phyloP scores from a whole-genome alignment of 2,888 invertebrate species.

The Petrolisthes cinctipes region DNA sequence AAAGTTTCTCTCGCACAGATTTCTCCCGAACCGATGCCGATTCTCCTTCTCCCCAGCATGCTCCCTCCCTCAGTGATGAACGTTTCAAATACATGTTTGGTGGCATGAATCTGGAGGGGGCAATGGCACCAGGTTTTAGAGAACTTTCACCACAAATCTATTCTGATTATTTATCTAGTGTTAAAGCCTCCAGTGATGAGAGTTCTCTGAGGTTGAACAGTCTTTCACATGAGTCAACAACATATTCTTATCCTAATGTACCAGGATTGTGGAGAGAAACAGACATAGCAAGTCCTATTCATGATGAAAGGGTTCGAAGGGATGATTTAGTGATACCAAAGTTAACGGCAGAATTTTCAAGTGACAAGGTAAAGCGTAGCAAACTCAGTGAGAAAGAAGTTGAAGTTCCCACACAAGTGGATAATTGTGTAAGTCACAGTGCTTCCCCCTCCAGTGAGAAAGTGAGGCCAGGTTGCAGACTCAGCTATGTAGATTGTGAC shows the following conservation, averaged over 20 bases:
- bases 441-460: slow-evolving; percentile 56
- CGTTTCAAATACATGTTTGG: slow-evolving; percentile 64
- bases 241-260: slow-evolving; percentile 60
- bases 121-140: slow-evolving; percentile 51
- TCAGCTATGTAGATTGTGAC: slow-evolving; percentile 57
- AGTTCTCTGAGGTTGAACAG: slow-evolving; percentile 59
- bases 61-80: slow-evolving; percentile 65
- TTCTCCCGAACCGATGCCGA: slow-evolving; percentile 78
- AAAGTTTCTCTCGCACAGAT: slow-evolving; percentile 77
- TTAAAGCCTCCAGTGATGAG: slow-evolving; percentile 61
- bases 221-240: slow-evolving; percentile 58
- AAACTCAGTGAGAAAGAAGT: slow-evolving; percentile 55
- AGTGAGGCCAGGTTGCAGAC: slow-evolving; percentile 53
- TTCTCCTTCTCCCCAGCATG: slow-evolving; percentile 66
- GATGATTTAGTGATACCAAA: slow-evolving; percentile 65
- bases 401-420: slow-evolving; percentile 50
- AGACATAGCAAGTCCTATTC: slow-evolving; percentile 48
- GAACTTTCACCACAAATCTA: slow-evolving; percentile 64
- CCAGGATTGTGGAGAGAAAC: slow-evolving; percentile 62
- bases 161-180: slow-evolving; percentile 62
- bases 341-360: slow-evolving; percentile 61
- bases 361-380: slow-evolving; percentile 63
- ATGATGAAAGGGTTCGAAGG: slow-evolving; percentile 53
- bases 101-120: slow-evolving; percentile 61
- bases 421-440: slow-evolving; percentile 55